Conservation (phyloP, 2,888 invertebrate species). For the Oscheius onirici region DNA sequence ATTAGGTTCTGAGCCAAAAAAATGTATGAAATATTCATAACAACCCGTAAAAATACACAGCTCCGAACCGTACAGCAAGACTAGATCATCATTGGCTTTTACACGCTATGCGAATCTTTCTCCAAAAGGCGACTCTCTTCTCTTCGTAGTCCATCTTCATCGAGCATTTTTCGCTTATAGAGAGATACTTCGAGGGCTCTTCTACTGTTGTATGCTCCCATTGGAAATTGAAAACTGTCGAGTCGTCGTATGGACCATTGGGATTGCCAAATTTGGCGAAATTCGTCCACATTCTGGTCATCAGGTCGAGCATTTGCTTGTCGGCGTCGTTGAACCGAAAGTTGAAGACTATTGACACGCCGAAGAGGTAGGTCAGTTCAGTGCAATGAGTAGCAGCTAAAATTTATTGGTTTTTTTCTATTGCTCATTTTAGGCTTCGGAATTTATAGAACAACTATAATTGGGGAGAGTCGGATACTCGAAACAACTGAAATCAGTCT, state of each 20-base stretch:
- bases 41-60: no score
- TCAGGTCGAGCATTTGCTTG: constrained; percentile 56
- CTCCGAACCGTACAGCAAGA: background rate
- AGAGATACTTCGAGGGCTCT: constrained; percentile 42
- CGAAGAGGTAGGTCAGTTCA: constrained; percentile 66
- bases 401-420: constrained; percentile 4
- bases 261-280: constrained; percentile 69
- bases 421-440: no score
- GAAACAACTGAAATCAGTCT: no score
- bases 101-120: constrained; percentile 21
- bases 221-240: constrained; percentile 59
- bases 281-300: constrained; percentile 66
- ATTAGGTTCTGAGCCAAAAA: no score
- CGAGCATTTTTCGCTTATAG: constrained; percentile 53
- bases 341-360: constrained; percentile 62
- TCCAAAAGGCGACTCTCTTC: constrained; percentile 58
- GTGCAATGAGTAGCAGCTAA: constrained; percentile 61
- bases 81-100: constrained; percentile 7
- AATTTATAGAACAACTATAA: no score
- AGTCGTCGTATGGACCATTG: constrained; percentile 62
- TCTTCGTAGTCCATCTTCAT: constrained; percentile 54
- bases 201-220: constrained; percentile 58
- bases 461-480: no score
- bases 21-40: no score
- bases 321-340: constrained; percentile 60